Evolutionary conservation across 35 echinoderm and acorn worm genomes (phyloP).

Genomic region (Anneissia japonica): DNA sequence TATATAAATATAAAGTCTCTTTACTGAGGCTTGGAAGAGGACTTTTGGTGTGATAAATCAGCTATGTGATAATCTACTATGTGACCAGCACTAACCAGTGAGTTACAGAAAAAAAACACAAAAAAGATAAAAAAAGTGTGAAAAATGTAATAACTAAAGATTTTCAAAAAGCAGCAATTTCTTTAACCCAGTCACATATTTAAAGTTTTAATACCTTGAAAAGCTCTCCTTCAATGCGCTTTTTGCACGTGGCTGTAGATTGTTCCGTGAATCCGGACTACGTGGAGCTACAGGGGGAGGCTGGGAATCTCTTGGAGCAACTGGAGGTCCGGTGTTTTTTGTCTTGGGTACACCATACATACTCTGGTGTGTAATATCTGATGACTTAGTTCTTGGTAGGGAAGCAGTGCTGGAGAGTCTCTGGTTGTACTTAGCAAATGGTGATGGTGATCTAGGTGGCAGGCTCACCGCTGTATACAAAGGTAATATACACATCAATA

Average conservation of each 20-base stretch:
- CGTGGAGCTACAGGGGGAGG: slow-evolving; percentile 67
- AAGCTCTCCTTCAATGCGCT: background rate
- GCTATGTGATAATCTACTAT: too few relatives aligned
- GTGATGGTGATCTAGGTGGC: background rate
- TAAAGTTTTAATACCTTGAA: background rate
- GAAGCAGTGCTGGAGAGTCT: background rate
- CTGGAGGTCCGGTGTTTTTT: background rate
- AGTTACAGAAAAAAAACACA: too few relatives aligned
- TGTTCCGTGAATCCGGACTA: background rate
- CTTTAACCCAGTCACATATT: too few relatives aligned
- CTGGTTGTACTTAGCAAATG: background rate
- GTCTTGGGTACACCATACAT: background rate
- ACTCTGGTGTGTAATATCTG: background rate
- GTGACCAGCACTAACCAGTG: too few relatives aligned
- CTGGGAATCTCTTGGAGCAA: background rate
- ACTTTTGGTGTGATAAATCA: too few relatives aligned
- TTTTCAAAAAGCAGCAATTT: too few relatives aligned
- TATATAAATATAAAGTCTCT: too few relatives aligned
- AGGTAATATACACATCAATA: too few relatives aligned
- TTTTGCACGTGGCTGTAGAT: background rate
- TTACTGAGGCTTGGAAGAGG: too few relatives aligned
- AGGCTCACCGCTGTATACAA: background rate
- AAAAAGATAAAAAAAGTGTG: too few relatives aligned
- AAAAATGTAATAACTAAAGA: too few relatives aligned
- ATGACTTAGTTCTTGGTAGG: background rate